phyloP scores from a whole-genome alignment of 2,888 invertebrate genomes.

The Hydraecia micacea region DNA sequence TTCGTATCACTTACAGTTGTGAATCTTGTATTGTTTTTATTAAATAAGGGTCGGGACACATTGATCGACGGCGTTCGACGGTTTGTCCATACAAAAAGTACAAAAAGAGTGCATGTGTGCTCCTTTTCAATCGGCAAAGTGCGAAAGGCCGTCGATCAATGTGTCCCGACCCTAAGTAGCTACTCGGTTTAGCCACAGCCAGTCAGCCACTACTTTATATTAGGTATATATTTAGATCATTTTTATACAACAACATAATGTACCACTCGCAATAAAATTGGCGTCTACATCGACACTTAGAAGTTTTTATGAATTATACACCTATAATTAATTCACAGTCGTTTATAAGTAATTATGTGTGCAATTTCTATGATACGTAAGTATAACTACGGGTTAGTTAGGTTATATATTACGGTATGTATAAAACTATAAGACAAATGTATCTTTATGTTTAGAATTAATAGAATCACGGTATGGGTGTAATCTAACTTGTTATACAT shows the following conservation, averaged over 20 bases:
- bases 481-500: constrained; percentile 56
- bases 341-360: constrained; percentile 10
- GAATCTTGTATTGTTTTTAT: constrained; percentile 43
- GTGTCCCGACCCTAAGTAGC: neutral
- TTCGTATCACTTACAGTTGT: constrained; percentile 54
- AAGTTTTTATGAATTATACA: constrained; percentile 23
- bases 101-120: too few species aligned
- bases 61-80: too few species aligned
- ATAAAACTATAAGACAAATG: constrained; percentile 59
- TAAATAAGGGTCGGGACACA: neutral
- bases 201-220: constrained; percentile 39
- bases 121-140: too few species aligned
- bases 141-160: too few species aligned
- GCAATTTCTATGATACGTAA: constrained; percentile 34
- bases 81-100: too few species aligned
- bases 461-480: constrained; percentile 58
- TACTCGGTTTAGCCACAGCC: constrained; percentile 53
- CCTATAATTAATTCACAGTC: constrained; percentile 47
- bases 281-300: constrained; percentile 21
- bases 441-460: constrained; percentile 58
- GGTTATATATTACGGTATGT: constrained; percentile 11
- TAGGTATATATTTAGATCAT: constrained; percentile 24
- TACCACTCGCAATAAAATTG: constrained; percentile 40
- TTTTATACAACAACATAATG: constrained; percentile 32
- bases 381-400: constrained; percentile 35